Evolutionary conservation across 2,113 vertebrate species (phyloP), one percentile per base, ranked within the genome.

Genomic region (Elaphurus davidianus): DNA sequence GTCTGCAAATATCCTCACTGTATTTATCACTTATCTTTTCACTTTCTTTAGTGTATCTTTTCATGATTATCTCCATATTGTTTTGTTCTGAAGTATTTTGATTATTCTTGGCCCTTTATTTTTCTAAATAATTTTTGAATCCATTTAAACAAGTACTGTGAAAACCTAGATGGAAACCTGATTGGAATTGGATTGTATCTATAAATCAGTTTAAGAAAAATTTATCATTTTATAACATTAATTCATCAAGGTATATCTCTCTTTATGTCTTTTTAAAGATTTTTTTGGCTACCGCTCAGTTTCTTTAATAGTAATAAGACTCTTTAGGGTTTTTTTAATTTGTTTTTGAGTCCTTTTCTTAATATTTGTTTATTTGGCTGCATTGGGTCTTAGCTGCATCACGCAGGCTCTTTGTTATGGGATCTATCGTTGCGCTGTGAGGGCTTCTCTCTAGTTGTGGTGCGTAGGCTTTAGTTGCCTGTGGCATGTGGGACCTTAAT

Each of bases 351-450:
- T 76, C 36, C 12, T 76, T 74, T 43, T 27, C 23, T 43, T 76
- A 43, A 14, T 43, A 76, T 76, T 14, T 27, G 43, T 76, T 76
- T 43, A 43, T 76, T 43, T 43, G 36, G 71, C 71, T 76, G 40
- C 71, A 76, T 0, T 76, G 40, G 71, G 71, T 14, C 71, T 76
- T 27, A 76, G 71, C 40, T 76, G 40, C 3, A 43, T 43, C 71
- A 27, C 3, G 0, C 23, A 14, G 40, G 11, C 11, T 74, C 21
- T 74, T 74, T 25, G 12, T 43, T 43, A 27, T 27, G 36, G 23
- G 12, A 27, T 76, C 40, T 76, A 1, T 43, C 0, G 0, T 27
- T 43, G 21, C 0, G 0, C 12, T 2, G 6, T 14, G 71, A 43
- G 6, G 71, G 40, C 12, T 76, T 76, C 71, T 76, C 6, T 43